A percentile compares a stretch with the other conserved stretches of the same genome.
Evolutionary conservation across 64 coral and sea anemone genomes (phyloP).

Genomic region (Actinia tenebrosa): DNA sequence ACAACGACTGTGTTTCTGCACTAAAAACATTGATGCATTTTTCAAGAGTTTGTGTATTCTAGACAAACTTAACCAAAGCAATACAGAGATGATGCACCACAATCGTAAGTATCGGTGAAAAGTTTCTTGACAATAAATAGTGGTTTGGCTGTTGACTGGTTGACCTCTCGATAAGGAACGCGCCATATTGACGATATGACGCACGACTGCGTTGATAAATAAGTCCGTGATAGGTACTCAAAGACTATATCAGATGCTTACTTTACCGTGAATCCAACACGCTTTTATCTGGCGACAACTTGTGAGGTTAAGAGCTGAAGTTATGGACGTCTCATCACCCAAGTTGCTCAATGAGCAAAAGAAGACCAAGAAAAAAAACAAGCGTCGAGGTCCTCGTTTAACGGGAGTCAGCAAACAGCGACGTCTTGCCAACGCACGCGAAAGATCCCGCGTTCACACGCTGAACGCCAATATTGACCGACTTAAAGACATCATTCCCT

Average conservation of each 20-base stretch:
- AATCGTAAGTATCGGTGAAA: neutral
- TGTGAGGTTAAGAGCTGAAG: conserved; percentile 6
- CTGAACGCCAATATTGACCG: conserved; percentile 77
- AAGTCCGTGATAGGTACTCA: neutral
- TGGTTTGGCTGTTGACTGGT: neutral
- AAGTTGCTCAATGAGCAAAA: neutral
- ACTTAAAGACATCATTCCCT: conserved; percentile 63
- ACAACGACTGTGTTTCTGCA: neutral
- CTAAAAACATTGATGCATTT: neutral
- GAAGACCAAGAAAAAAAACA: conserved; percentile 55
- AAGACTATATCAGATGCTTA: neutral
- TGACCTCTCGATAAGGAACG: conserved; percentile 7
- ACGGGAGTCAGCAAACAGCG: conserved; percentile 84
- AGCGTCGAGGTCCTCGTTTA: conserved; percentile 62
- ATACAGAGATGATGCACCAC: neutral
- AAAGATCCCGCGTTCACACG: conserved; percentile 64
- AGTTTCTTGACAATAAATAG: conserved; percentile 5
- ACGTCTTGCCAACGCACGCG: conserved; percentile 77
- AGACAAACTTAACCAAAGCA: neutral
- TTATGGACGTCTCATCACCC: conserved; percentile 11
- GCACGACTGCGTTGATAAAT: conserved; percentile 11
- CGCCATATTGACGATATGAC: neutral
- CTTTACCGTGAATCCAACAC: neutral
- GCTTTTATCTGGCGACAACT: conserved; percentile 3
- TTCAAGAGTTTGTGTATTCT: neutral